These are phyloP conservation scores for Gopherus flavomarginatus DNA, from an alignment of 2,113 vertebrate species.

Conservation along the genomic window DNA sequence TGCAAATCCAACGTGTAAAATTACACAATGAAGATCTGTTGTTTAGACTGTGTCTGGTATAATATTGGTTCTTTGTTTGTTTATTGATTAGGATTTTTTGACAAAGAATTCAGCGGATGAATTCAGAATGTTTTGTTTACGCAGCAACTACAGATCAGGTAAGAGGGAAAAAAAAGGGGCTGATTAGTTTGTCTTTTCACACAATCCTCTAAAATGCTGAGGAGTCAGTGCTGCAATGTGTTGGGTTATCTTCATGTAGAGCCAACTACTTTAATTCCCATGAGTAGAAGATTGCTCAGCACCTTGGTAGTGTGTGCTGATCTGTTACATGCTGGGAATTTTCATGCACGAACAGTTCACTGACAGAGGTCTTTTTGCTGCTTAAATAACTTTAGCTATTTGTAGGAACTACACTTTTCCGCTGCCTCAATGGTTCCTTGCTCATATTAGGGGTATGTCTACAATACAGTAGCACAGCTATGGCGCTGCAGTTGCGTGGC, in stretches of 20 bases:
- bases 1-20: not conserved
- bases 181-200: rapidly evolving
- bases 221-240: rapidly evolving
- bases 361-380: not conserved
- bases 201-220: rapidly evolving
- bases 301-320: not conserved
- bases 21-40: not conserved
- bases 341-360: rapidly evolving
- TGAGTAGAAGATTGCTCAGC: rapidly evolving
- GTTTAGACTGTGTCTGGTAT: not conserved
- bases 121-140: conserved; percentile 93
- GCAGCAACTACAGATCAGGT: conserved; percentile 93
- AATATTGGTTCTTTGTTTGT: not conserved
- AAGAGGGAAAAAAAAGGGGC: not conserved
- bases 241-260: rapidly evolving
- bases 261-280: rapidly evolving
- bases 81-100: conserved; percentile 86
- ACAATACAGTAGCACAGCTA: not conserved
- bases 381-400: not conserved
- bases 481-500: not conserved
- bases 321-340: rapidly evolving
- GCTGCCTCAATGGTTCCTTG: not conserved
- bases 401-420: not conserved
- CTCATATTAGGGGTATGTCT: not conserved
- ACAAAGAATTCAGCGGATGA: conserved; percentile 84